Base-by-base conservation (phyloP, 2,797 vertebrate genomes). In the Cottoperca gobio region DNA sequence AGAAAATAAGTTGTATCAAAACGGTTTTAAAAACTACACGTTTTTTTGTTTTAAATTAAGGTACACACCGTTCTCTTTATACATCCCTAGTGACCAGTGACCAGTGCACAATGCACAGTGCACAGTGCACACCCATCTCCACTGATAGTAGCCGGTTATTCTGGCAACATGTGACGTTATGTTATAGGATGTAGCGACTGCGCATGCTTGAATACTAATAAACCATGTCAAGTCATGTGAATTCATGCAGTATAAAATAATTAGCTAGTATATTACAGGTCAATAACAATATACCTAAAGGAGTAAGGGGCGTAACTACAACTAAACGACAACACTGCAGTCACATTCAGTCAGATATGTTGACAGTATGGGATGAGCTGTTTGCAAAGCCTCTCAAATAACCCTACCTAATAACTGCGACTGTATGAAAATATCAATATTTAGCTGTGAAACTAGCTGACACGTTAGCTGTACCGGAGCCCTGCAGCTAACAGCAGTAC, bases 61-160 rank as follows among this genome's bases (percentile, higher is more conserved):
- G 4, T 6, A n/a, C 31, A 33, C 31, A 33, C 31, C 6, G 31
- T 31, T 8, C 31, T 33, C 6, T 33, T 33, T 33, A 33, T 31
- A 31, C 31, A 31, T 31, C 31, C 31, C 31, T 31, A 31, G 31
- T 33, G 33, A 31, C 33, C 31, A 31, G 31, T 33, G n/a, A n/a
- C n/a, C n/a, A n/a, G n/a, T n/a, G n/a, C n/a, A n/a, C n/a, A n/a
- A n/a, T n/a, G n/a, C n/a, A n/a, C n/a, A n/a, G n/a, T n/a, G n/a
- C n/a, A n/a, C n/a, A n/a, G n/a, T 14, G 31, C 37, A 70, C 60
- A 17, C 75, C 37, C 48, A 19, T 23, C 12, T 1, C 12, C 3
- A 1, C 7, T n/a, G 3, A 5, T 0, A 46, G 59, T 17, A 6
- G 8, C 23, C 66, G 61, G 76, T 82, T 86, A 14, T 49, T 70